These are phyloP conservation scores for Phenacoccus solenopsis DNA, from an alignment of 1,140 invertebrate genomes.

Conservation along the genomic window DNA sequence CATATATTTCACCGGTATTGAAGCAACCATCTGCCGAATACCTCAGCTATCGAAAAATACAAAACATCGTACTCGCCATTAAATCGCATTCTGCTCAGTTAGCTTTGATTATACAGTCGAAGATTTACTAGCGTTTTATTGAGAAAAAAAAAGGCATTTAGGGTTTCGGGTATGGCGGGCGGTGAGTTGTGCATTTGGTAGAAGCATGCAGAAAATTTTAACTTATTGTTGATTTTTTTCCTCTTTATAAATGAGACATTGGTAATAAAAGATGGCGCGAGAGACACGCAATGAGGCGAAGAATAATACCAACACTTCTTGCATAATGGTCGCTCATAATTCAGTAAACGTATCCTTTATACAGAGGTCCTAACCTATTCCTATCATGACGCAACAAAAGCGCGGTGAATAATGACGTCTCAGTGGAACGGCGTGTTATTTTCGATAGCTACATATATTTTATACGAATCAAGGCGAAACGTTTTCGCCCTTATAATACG, in stretches of 20 bases:
- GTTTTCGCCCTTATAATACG: neutral
- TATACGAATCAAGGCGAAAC: neutral
- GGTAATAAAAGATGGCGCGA: neutral
- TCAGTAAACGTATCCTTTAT: neutral
- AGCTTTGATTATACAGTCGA: neutral
- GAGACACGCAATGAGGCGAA: neutral
- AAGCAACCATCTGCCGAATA: too few species aligned
- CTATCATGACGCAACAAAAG: neutral
- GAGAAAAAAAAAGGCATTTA: neutral
- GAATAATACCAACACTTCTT: conserved; percentile 2
- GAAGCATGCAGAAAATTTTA: neutral
- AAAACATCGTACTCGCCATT: neutral
- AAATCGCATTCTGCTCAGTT: neutral
- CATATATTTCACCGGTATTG: too few species aligned
- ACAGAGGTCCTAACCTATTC: neutral
- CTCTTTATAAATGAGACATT: neutral
- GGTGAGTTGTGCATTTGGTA: neutral
- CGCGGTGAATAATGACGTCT: neutral
- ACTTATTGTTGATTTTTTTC: neutral
- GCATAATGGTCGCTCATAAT: neutral
- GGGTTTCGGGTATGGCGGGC: too few species aligned
- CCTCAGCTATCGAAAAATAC: too few species aligned
- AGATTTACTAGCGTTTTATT: neutral
- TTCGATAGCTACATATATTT: neutral
- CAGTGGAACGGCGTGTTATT: neutral